Percentiles rank a stretch among this genome's conserved stretches.
phyloP scores from a whole-genome alignment of 2,888 invertebrate species.

The Scaptomyza parva region DNA sequence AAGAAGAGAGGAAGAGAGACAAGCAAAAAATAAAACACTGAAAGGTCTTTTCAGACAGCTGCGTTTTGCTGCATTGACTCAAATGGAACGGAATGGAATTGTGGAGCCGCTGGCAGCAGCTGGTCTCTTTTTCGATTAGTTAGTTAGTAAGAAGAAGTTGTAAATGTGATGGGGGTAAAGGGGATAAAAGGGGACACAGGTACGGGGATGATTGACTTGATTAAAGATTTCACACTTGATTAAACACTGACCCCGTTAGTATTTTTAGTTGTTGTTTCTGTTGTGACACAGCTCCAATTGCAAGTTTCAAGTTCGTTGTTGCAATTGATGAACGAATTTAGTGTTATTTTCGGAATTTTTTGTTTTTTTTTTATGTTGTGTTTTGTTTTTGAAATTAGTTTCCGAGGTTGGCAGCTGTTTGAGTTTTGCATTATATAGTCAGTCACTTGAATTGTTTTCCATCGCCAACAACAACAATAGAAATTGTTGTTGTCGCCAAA shows the following conservation, averaged over 20 bases:
- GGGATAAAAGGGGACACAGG: slow-evolving; percentile 4
- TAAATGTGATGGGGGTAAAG: not conserved
- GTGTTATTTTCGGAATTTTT: not conserved
- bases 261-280: slow-evolving; percentile 3
- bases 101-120: slow-evolving; percentile 35
- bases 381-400: slow-evolving; percentile 29
- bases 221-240: slow-evolving; percentile 78
- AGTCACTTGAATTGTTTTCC: slow-evolving; percentile 15
- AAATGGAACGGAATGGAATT: slow-evolving; percentile 45
- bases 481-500: slow-evolving; percentile 6
- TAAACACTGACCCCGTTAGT: slow-evolving; percentile 50
- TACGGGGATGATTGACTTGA: slow-evolving; percentile 54
- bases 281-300: slow-evolving; percentile 40
- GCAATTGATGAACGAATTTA: slow-evolving; percentile 44
- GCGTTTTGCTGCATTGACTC: slow-evolving; percentile 52
- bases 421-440: slow-evolving; percentile 22
- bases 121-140: slow-evolving; percentile 16
- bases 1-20: no score
- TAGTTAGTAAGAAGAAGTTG: no score
- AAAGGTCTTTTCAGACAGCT: slow-evolving; percentile 57
- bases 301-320: slow-evolving; percentile 60
- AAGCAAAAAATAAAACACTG: slow-evolving; percentile 4
- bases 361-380: no score
- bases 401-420: slow-evolving; percentile 37
- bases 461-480: not conserved